Percentiles rank a stretch among this genome's conserved stretches.
Evolutionary conservation across 2,888 invertebrate species (phyloP).

Genomic region (Pteria penguin): DNA sequence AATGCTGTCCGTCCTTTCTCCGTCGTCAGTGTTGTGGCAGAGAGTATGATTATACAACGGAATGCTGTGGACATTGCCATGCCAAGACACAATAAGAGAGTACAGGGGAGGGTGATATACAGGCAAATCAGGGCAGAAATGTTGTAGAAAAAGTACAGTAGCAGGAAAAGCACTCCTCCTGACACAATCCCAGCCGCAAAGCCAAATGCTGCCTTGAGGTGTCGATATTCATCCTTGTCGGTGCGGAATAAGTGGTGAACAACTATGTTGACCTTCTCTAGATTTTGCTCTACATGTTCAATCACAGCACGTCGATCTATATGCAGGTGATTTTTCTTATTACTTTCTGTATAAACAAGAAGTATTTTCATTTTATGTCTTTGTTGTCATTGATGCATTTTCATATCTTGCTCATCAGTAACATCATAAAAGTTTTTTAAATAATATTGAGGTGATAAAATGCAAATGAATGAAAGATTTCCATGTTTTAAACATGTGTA

Average conservation of each 20-base stretch:
- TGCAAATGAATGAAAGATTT: too few species aligned
- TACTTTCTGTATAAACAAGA: too few species aligned
- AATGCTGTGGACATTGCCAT: slow-evolving; percentile 26
- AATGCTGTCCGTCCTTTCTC: slow-evolving; percentile 25
- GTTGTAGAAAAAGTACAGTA: slow-evolving; percentile 24
- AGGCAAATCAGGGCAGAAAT: slow-evolving; percentile 10
- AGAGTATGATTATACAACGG: slow-evolving; percentile 26
- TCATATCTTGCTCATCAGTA: too few species aligned
- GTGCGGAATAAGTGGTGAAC: not conserved
- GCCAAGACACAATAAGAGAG: slow-evolving; percentile 11
- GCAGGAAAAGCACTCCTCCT: slow-evolving; percentile 26
- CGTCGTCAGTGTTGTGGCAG: slow-evolving; percentile 23
- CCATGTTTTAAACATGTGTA: too few species aligned
- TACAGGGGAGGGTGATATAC: slow-evolving; percentile 9
- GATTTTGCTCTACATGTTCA: not conserved
- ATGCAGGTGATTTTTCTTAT: too few species aligned
- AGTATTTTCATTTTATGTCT: too few species aligned
- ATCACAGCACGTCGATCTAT: too few species aligned
- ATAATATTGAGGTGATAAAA: too few species aligned
- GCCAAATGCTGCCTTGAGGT: slow-evolving; percentile 30
- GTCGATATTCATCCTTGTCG: not conserved
- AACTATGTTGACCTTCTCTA: not conserved
- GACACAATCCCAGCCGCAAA: slow-evolving; percentile 11
- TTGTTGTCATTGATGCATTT: too few species aligned
- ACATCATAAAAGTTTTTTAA: too few species aligned